Evolutionary conservation across 1,140 invertebrate species (phyloP), one percentile per base, ranked within the genome.

Genomic region (Drosophila melanica): DNA sequence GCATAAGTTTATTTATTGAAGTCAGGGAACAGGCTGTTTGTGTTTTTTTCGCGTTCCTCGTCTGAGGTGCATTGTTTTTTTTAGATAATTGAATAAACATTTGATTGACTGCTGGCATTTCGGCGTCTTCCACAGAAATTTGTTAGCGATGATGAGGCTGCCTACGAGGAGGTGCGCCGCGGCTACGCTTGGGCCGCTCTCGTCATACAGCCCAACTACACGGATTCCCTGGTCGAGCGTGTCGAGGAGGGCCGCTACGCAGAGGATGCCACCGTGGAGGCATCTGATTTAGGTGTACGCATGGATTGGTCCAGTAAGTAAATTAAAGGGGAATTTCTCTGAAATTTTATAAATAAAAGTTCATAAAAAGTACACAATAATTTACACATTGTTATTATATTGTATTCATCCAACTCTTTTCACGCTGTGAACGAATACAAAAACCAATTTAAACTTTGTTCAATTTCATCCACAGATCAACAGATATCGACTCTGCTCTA

Each of bases 281-380:
- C 94, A 60, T 96, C 97, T 4, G 95, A 96, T 30, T 94, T 98
- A 54, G 92, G 94, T 51, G 94, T 98, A 1, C 95, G 96, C 84
- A 94, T 98, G 92, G 98, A 99, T 86, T 97, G 97, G 95, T 98
- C 97, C 37, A 97, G 97, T 98, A 93, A 95, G 95, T 94, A 45
- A 5, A 59, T 37, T 14, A 35, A 16, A 35, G 16, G 11, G 1
- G 3, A 18, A 8, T 35, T 6, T 20, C 9, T 39, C 37, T 41
- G 4, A 30, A 30, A 11, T 47, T 23, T 47, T 16, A 7, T 14
- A 45, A 16, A 18, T 20, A 10, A 10, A 35, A 9, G 33, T 35
- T 35, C 2, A 6, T 27, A 27, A 27, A 27, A 27, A 27, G 27
- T 27, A 18, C 18, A n/a, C 39, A 41, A 12, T 41, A n/a, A 4